Evolutionary conservation across 2,113 vertebrate species (phyloP).

Genomic region (Fregata magnificens): DNA sequence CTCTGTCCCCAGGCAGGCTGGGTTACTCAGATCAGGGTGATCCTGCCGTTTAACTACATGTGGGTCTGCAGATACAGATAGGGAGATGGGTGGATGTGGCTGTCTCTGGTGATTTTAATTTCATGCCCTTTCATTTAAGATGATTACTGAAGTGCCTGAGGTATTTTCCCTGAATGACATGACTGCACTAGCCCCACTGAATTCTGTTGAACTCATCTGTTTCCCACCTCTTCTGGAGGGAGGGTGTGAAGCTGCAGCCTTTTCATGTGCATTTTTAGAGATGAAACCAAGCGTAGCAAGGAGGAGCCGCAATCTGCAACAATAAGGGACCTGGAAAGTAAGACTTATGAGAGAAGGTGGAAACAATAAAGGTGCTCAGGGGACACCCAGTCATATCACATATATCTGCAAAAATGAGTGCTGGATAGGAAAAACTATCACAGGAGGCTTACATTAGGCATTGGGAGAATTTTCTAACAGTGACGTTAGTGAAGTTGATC

Average conservation of each 20-base stretch:
- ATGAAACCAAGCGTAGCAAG: not conserved
- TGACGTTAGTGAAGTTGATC: not conserved
- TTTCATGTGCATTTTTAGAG: not conserved
- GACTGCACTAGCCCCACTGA: not conserved
- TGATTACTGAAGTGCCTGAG: not conserved
- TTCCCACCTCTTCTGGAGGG: not conserved
- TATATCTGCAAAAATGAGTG: not conserved
- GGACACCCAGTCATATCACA: not conserved
- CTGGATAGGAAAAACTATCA: not conserved
- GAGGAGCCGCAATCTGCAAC: not conserved
- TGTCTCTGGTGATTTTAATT: not conserved
- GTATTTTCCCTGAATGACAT: not conserved
- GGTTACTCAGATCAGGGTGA: not conserved
- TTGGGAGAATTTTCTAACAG: not conserved
- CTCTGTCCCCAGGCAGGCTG: not conserved
- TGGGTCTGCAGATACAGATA: not conserved
- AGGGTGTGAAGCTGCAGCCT: not conserved
- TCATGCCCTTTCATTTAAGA: not conserved
- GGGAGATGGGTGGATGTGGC: not conserved
- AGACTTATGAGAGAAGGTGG: not conserved
- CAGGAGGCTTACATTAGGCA: not conserved
- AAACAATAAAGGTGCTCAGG: not conserved
- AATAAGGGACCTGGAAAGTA: not conserved
- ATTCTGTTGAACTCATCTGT: not conserved
- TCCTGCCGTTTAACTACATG: not conserved